These are phyloP conservation scores for Melolontha melolontha DNA, from an alignment of 2,888 invertebrate species.

Conservation along the genomic window DNA sequence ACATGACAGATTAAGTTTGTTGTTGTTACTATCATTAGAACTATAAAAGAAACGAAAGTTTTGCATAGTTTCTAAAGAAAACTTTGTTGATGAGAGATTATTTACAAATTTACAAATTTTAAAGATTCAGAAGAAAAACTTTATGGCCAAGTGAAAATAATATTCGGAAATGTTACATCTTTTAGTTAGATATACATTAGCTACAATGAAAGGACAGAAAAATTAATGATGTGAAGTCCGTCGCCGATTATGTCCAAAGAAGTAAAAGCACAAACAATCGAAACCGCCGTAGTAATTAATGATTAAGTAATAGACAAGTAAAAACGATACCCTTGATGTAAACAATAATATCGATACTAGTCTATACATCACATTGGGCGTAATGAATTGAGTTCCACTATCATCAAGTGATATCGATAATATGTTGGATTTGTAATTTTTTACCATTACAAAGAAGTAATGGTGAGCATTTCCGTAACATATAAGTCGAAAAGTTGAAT, in stretches of 20 bases:
- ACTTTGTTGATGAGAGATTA: too few relatives aligned
- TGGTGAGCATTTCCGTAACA: constrained; percentile 1
- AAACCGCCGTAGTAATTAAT: neutral
- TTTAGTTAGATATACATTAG: too few relatives aligned
- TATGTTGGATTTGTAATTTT: constrained; percentile 9
- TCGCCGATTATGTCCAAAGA: neutral
- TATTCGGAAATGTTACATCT: too few relatives aligned
- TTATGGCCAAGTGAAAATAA: neutral
- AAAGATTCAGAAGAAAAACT: too few relatives aligned
- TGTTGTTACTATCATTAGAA: too few relatives aligned
- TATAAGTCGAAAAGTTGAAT: constrained; percentile 9
- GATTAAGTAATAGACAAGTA: constrained; percentile 5
- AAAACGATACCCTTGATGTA: neutral
- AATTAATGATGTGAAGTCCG: constrained; percentile 1
- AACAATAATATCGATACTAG: constrained; percentile 5
- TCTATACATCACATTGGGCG: neutral
- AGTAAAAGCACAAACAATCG: neutral
- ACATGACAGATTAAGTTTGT: too few relatives aligned
- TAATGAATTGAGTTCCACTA: constrained; percentile 6
- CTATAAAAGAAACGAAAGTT: too few relatives aligned
- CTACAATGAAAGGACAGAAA: too few relatives aligned
- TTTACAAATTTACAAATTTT: too few relatives aligned
- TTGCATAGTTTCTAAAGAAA: too few relatives aligned
- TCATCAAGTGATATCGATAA: constrained; percentile 10
- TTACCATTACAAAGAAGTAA: neutral